Evolutionary conservation across 2,797 vertebrate species (phyloP).

Genomic region (Tragopan temminckii): DNA sequence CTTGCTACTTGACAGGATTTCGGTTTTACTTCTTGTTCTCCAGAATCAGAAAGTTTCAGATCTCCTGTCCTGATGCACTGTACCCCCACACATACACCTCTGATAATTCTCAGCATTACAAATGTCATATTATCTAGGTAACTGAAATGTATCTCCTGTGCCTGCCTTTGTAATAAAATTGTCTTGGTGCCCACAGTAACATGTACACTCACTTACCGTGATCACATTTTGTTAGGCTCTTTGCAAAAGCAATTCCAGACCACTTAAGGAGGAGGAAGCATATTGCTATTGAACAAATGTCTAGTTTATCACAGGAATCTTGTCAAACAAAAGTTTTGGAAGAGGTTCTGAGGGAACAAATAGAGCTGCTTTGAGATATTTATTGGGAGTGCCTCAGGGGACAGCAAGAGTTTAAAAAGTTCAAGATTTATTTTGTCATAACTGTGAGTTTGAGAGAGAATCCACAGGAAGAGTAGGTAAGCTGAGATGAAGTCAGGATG

Average conservation of each 20-base stretch:
- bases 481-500: background rate
- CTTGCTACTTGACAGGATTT: background rate
- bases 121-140: background rate
- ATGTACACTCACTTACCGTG: background rate
- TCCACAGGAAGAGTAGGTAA: background rate
- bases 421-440: background rate
- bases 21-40: background rate
- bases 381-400: background rate
- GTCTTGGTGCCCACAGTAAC: background rate
- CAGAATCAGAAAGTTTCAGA: background rate
- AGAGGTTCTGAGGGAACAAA: background rate
- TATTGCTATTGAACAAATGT: background rate
- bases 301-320: background rate
- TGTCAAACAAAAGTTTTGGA: background rate
- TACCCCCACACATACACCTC: background rate
- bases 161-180: background rate
- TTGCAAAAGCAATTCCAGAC: background rate
- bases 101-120: background rate
- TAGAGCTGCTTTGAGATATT: background rate
- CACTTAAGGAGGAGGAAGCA: background rate
- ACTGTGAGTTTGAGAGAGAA: background rate
- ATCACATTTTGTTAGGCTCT: background rate
- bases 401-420: background rate
- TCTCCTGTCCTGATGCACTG: background rate
- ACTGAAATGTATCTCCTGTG: background rate